Percentiles rank a stretch among this genome's conserved stretches.
Evolutionary conservation across 1,140 invertebrate species (phyloP).

Genomic region (Tetramorium alpestre): DNA sequence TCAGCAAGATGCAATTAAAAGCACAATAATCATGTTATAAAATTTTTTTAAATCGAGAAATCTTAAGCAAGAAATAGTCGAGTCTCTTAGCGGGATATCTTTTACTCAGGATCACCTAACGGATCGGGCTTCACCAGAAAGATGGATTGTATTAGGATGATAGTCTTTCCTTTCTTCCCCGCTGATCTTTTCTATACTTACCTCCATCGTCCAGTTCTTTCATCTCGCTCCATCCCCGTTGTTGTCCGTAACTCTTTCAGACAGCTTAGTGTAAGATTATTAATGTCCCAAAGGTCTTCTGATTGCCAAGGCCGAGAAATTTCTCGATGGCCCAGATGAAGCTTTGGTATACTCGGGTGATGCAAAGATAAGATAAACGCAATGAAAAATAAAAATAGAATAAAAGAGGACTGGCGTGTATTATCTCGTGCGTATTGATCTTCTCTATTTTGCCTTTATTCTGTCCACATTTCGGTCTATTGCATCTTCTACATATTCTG

Average conservation of each 20-base stretch:
- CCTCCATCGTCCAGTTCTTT: background rate
- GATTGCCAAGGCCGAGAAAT: too few relatives aligned
- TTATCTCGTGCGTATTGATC: too few relatives aligned
- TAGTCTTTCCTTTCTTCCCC: background rate
- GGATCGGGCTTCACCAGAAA: background rate
- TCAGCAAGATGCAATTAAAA: background rate
- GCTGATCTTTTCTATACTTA: background rate
- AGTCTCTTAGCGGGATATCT: slow-evolving; percentile 6
- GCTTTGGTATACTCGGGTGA: too few relatives aligned
- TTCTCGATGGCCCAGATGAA: too few relatives aligned
- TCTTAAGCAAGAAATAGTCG: slow-evolving; percentile 19
- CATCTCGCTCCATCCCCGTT: background rate
- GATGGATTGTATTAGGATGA: background rate
- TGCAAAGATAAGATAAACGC: too few relatives aligned
- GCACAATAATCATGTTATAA: background rate
- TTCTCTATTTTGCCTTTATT: too few relatives aligned
- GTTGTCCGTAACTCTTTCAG: background rate
- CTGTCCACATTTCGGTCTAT: too few relatives aligned
- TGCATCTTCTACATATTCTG: too few relatives aligned
- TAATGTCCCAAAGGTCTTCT: too few relatives aligned
- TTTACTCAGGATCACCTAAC: background rate
- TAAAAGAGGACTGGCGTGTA: too few relatives aligned
- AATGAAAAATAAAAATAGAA: too few relatives aligned
- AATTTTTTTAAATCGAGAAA: background rate
- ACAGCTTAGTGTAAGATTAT: background rate